A percentile compares a stretch with the other conserved stretches of the same genome.
These are phyloP conservation scores for Drosophila arawakana DNA, from an alignment of 1,140 invertebrate species.

Conservation along the genomic window DNA sequence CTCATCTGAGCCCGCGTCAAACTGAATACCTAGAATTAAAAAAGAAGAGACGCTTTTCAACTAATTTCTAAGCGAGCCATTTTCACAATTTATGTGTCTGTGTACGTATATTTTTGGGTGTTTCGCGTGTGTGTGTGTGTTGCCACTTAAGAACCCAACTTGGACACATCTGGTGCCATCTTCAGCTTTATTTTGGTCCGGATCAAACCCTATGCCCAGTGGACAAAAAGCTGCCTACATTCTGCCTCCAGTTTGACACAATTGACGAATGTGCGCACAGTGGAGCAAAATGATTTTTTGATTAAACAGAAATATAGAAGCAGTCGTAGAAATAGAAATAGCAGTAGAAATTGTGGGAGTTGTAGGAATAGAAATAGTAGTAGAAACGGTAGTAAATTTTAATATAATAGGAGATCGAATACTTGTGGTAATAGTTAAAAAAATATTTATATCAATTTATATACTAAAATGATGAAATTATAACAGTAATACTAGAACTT, in stretches of 20 bases:
- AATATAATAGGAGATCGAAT: too few relatives aligned
- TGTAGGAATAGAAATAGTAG: too few relatives aligned
- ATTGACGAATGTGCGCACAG: slow-evolving; percentile 18
- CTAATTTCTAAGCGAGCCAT: slow-evolving; percentile 58
- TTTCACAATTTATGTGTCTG: slow-evolving; percentile 6
- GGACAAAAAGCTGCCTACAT: slow-evolving; percentile 20
- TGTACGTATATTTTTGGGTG: slow-evolving; percentile 6
- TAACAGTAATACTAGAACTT: too few relatives aligned
- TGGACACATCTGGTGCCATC: slow-evolving; percentile 69
- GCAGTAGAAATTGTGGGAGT: too few relatives aligned
- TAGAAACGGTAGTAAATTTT: too few relatives aligned
- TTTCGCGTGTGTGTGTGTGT: slow-evolving; percentile 6
- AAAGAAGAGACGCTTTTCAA: slow-evolving; percentile 31
- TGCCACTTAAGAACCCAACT: slow-evolving; percentile 67
- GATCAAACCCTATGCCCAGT: slow-evolving; percentile 2
- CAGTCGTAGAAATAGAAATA: too few relatives aligned
- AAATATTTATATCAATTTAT: too few relatives aligned
- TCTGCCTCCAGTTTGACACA: slow-evolving; percentile 24
- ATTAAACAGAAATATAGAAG: too few relatives aligned
- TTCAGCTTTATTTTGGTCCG: slow-evolving; percentile 39
- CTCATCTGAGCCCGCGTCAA: slow-evolving; percentile 52
- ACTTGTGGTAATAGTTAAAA: too few relatives aligned
- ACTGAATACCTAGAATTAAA: slow-evolving; percentile 62
- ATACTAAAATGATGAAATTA: too few relatives aligned
- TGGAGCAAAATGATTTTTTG: not conserved